Evolutionary conservation across 2,888 invertebrate species (phyloP).

Genomic region (Gryllus longicercus): DNA sequence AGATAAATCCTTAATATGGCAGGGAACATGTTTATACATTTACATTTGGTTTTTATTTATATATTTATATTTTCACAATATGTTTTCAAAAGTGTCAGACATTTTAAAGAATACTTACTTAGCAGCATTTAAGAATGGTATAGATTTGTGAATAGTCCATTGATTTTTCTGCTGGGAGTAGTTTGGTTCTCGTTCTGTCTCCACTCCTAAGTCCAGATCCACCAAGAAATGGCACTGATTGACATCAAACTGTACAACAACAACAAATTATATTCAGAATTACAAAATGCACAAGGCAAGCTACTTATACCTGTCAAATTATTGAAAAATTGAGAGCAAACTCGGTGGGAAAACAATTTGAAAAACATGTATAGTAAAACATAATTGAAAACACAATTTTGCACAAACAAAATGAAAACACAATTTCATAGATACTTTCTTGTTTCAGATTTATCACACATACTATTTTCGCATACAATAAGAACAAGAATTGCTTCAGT

Average conservation of each 20-base stretch:
- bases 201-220: constrained; percentile 69
- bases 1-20: neutral
- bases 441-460: too few species aligned
- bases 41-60: constrained; percentile 18
- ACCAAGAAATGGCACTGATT: constrained; percentile 80
- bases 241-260: constrained; percentile 64
- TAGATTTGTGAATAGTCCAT: constrained; percentile 70
- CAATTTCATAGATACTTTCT: too few species aligned
- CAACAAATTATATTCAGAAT: constrained; percentile 7
- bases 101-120: constrained; percentile 47
- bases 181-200: constrained; percentile 70
- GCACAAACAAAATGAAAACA: too few species aligned
- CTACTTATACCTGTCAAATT: too few species aligned
- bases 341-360: too few species aligned
- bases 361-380: too few species aligned
- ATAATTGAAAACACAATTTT: too few species aligned
- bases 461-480: too few species aligned
- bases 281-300: neutral
- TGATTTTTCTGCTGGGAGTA: constrained; percentile 64
- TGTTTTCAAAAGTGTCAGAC: neutral
- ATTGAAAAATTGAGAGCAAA: too few species aligned
- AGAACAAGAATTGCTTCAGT: too few species aligned
- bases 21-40: constrained; percentile 3
- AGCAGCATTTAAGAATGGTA: constrained; percentile 69
- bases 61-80: neutral